Base-by-base conservation (phyloP, 2,888 invertebrate species). In the Nebria salina region DNA sequence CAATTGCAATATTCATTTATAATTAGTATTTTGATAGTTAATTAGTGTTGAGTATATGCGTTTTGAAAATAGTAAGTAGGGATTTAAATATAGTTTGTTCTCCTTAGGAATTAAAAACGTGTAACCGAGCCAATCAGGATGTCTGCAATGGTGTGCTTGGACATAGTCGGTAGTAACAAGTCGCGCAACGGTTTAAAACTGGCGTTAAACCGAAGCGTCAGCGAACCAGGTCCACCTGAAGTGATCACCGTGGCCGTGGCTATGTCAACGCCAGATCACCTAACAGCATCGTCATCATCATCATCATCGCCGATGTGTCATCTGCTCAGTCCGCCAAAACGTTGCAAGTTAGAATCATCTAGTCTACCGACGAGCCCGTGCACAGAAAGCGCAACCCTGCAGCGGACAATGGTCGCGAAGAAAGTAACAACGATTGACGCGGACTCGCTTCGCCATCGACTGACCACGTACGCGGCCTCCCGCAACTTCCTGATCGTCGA, bases 111-210 rank as follows among this genome's bases (percentile, higher is more conserved):
- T 34, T 4, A 34, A 34, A 34, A 34, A 34, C 34, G 34, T 34
- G 34, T 34, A 34, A 5, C 5, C 34, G 5, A 34, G 34, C 34
- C 34, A 34, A 5, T 34, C 34, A 34, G 34, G 86, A 91, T 91
- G 91, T 90, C 90, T 88, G 89, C 89, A 86, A 85, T 88, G 84
- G 90, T 91, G 85, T 91, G 90, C 87, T 89, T 90, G 87, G 90
- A 90, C 87, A 87, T 88, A 84, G 85, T 86, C 83, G 88, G 88
- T 84, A 54, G 54, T 54, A 89, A 88, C 83, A 89, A 90, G 84
- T 88, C 91, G 85, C 89, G 92, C 84, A 91, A 91, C 87, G 91
- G 91, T 84, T 89, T 91, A 84, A 91, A 91, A 86, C 89, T 91
- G 84, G 90, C 90, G 84, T 86, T 92, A 86, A 91, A 91, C 86